Base-by-base conservation (phyloP, 2,888 invertebrate genomes). In the Crematogaster levior region DNA sequence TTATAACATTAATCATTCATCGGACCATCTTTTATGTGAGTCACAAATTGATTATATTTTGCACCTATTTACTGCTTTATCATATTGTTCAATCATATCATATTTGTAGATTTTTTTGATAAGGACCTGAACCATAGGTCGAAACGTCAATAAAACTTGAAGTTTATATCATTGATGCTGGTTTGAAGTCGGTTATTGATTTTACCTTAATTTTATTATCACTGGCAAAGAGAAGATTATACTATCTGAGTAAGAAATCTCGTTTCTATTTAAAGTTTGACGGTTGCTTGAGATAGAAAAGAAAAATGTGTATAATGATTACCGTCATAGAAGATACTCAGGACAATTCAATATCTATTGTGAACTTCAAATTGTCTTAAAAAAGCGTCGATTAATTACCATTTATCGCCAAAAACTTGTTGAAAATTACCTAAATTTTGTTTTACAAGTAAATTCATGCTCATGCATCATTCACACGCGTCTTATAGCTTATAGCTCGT, bases 271-370 rank as follows among this genome's bases (percentile, higher is more conserved):
- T n/a, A 3, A 72, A n/a, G 7, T 40, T 40, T 15, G 30, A 24
- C 10, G 12, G 21, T 73, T 40, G 70, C 27, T 72, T 60, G 27
- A 65, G 15, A 15, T 58, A 18, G 21, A 48, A 34, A 24, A 73
- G 15, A 15, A 15, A 34, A 73, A 21, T 37, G n/a, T 24, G 15
- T 3, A 6, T 24, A 15, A 15, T 9, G 18, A 21, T 34, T 37
- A 37, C 18, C 3, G 2, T 73, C 10, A 24, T 24, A 24, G 6
- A 21, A 3, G n/a, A 72, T 21, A n/a, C 1, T 21, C 43, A 9
- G 18, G 0, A 5, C 6, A 18, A 61, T 15, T 27, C 63, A 1
- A 43, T 5, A 58, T 18, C 24, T n/a, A 75, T 18, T 65, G 24
- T 37, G 7, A 18, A 51, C 27, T 37, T 27, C 4, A 37, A 40